Evolutionary conservation across 2,888 invertebrate genomes (phyloP).

Genomic region (Actias luna): DNA sequence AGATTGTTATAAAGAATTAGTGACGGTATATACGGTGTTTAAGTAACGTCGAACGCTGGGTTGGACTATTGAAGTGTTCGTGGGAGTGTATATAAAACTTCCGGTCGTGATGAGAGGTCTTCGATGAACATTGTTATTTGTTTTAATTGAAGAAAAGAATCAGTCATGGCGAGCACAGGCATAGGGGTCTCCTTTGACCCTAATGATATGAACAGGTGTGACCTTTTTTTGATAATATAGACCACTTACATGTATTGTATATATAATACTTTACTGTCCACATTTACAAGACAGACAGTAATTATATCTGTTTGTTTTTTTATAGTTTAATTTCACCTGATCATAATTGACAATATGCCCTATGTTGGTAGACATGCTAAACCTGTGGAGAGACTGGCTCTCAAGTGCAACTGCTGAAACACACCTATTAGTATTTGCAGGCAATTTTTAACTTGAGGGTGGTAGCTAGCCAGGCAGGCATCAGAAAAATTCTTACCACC

Average conservation of each 20-base stretch:
- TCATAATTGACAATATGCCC: too few relatives aligned
- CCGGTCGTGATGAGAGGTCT: slow-evolving; percentile 61
- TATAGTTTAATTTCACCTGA: too few relatives aligned
- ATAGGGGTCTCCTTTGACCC: slow-evolving; percentile 87
- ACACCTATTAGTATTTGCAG: too few relatives aligned
- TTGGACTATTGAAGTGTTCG: slow-evolving; percentile 36
- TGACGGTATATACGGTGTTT: slow-evolving; percentile 20
- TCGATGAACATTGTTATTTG: slow-evolving; percentile 46
- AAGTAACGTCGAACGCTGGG: slow-evolving; percentile 23
- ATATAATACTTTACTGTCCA: background rate
- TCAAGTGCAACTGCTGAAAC: too few relatives aligned
- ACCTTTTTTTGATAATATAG: slow-evolving; percentile 12
- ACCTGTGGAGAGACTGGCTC: too few relatives aligned
- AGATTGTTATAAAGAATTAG: slow-evolving; percentile 13
- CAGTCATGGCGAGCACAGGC: slow-evolving; percentile 71
- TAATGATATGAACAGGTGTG: slow-evolving; percentile 84
- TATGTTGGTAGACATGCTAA: too few relatives aligned
- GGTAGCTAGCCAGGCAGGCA: too few relatives aligned
- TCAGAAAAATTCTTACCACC: too few relatives aligned
- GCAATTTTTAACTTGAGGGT: too few relatives aligned
- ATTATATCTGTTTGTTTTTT: too few relatives aligned
- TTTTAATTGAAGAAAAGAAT: slow-evolving; percentile 43
- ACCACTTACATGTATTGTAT: background rate
- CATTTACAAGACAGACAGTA: background rate
- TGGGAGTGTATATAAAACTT: slow-evolving; percentile 58